Evolutionary conservation across 2,113 vertebrate genomes (phyloP), one percentile per base, ranked within the genome.

Genomic region (Sebastes fasciatus): DNA sequence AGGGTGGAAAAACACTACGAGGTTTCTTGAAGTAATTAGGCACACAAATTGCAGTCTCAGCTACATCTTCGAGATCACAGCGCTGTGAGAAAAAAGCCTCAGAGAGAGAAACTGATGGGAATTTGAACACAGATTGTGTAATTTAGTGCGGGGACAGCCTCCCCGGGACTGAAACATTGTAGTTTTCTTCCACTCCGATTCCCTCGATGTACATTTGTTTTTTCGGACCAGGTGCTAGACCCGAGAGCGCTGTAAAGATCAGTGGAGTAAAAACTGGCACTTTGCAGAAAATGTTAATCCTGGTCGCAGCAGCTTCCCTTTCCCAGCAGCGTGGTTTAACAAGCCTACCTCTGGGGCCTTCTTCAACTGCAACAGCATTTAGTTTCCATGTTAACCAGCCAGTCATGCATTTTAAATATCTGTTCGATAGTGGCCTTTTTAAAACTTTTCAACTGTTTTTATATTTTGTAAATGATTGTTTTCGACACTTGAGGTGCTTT

Each of bases 11-110:
- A 89, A 64, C 62, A 87, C 73, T 68, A 66, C 67, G 42, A 77
- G 68, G 51, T 84, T 34, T 78, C 77, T 87, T 66, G 21, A 84
- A 65, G 82, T 81, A 86, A 91, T 93, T 90, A 83, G 87, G 16
- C 73, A 34, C 60, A 85, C 46, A 76, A 69, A 76, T 69, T 83
- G 60, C 76, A 70, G 76, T 64, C 78, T 87, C 74, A 58, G 76
- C 82, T 64, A 8, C 80, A 58, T 84, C 80, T 77, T 64, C 21
- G 64, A 74, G 69, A 91, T 91, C 67, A 60, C 74, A 72, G 71
- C 34, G 0, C 61, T 77, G 55, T 8, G 52, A 80, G 79, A 40
- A 74, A 61, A 77, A 66, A 74, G 43, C 54, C 69, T 79, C 69
- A 2, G 71, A 84, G 80, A 84, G 80, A 85, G 72, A 54, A 73